These are phyloP conservation scores for Dynastes tityus DNA, from an alignment of 2,888 invertebrate genomes.

Conservation along the genomic window DNA sequence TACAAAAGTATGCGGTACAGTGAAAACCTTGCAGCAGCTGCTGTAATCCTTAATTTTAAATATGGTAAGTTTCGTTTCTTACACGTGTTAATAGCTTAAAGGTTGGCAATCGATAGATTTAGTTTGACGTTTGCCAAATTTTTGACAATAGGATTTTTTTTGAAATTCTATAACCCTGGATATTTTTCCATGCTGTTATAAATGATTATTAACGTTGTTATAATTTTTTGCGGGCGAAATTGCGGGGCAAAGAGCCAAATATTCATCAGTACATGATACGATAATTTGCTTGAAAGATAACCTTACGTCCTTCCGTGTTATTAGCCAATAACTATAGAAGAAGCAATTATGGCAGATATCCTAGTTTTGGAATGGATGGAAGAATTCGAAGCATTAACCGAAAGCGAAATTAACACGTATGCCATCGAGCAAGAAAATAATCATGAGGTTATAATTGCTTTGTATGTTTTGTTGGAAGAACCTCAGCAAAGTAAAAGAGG, in stretches of 20 bases:
- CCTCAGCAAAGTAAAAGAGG: constrained; percentile 64
- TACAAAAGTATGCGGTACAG: background rate
- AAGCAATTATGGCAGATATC: constrained; percentile 67
- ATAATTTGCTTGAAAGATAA: constrained; percentile 16
- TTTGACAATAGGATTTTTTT: constrained; percentile 52
- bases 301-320: constrained; percentile 26
- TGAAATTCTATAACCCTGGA: constrained; percentile 9
- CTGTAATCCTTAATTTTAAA: constrained; percentile 3
- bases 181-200: constrained; percentile 9
- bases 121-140: constrained; percentile 53
- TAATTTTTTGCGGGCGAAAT: background rate
- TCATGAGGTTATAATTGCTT: constrained; percentile 86
- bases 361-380: constrained; percentile 87
- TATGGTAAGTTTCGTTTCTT: constrained; percentile 42
- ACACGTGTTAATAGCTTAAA: background rate
- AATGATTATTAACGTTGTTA: constrained; percentile 14
- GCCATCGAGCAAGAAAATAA: constrained; percentile 86
- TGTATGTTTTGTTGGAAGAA: constrained; percentile 85
- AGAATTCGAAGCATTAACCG: constrained; percentile 83
- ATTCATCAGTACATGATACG: constrained; percentile 8
- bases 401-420: constrained; percentile 85
- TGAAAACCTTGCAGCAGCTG: background rate
- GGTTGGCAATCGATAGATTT: constrained; percentile 46
- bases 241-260: background rate
- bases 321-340: constrained; percentile 40